Conservation (phyloP, 1,140 invertebrate species). For the Carposina sasakii region DNA sequence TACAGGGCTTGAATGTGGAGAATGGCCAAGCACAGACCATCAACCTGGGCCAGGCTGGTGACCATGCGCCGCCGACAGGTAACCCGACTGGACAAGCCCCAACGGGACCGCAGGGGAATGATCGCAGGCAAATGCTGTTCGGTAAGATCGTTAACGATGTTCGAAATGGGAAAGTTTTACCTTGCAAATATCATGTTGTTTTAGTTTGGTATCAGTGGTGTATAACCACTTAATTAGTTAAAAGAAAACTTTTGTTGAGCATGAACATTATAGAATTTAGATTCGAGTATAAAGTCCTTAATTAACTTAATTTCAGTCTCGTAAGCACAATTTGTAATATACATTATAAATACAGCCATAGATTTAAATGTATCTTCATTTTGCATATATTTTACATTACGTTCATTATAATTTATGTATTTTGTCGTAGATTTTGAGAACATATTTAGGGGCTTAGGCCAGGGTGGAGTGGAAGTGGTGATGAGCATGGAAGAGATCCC, state of each 20-base stretch:
- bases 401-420: too few species aligned
- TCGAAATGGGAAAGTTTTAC: neutral
- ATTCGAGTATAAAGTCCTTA: too few species aligned
- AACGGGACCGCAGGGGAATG: neutral
- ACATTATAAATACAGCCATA: too few species aligned
- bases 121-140: constrained; percentile 24
- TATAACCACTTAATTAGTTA: too few species aligned
- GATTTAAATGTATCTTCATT: too few species aligned
- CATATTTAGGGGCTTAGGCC: constrained; percentile 37
- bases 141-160: constrained; percentile 22
- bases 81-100: neutral
- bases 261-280: too few species aligned
- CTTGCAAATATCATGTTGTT: too few species aligned
- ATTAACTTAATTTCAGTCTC: too few species aligned
- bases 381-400: too few species aligned
- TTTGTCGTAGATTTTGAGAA: constrained; percentile 48
- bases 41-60: neutral
- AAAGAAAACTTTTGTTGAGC: too few species aligned
- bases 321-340: too few species aligned
- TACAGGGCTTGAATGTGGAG: neutral
- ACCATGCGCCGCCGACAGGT: neutral
- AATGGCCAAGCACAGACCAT: constrained; percentile 1
- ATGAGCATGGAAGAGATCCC: constrained; percentile 46
- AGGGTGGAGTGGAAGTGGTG: constrained; percentile 40
- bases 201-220: too few species aligned